Evolutionary conservation across 2,797 vertebrate genomes (phyloP).

Genomic region (Enoplosus armatus): DNA sequence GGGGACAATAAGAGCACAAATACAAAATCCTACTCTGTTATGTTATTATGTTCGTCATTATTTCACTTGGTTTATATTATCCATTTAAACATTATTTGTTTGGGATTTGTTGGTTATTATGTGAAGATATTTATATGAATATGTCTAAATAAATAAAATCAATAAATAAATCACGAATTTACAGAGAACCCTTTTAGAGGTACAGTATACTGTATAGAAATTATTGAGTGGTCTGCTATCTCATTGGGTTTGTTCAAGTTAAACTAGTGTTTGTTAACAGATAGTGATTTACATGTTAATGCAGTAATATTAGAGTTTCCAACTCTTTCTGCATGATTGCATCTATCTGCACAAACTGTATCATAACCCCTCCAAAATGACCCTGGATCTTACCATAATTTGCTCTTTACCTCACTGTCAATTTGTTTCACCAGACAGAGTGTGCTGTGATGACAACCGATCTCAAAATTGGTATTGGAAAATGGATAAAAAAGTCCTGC

Average conservation of each 20-base stretch:
- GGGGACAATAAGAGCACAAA: not conserved
- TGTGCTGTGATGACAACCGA: conserved; percentile 52
- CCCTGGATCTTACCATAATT: not conserved
- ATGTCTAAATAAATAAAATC: not conserved
- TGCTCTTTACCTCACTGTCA: not conserved
- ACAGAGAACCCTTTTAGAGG: not conserved
- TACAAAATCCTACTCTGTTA: not conserved
- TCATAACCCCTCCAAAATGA: not conserved
- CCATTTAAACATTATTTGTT: not conserved
- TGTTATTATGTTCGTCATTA: not conserved
- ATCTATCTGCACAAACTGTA: not conserved
- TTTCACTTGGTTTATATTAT: not conserved
- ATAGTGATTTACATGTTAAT: not conserved
- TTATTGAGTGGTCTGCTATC: not conserved
- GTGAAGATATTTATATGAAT: not conserved
- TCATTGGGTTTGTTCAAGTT: not conserved
- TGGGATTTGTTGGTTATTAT: too few species aligned
- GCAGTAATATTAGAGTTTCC: not conserved
- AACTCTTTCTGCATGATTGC: not conserved
- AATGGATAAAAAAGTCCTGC: conserved; percentile 60
- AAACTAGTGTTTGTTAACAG: not conserved
- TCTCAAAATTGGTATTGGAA: conserved; percentile 5
- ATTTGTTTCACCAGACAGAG: not conserved
- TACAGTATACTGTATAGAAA: not conserved
- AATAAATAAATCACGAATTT: not conserved